Conservation (phyloP, 2,888 invertebrate genomes). For the Mesopsocus fuscifrons region DNA sequence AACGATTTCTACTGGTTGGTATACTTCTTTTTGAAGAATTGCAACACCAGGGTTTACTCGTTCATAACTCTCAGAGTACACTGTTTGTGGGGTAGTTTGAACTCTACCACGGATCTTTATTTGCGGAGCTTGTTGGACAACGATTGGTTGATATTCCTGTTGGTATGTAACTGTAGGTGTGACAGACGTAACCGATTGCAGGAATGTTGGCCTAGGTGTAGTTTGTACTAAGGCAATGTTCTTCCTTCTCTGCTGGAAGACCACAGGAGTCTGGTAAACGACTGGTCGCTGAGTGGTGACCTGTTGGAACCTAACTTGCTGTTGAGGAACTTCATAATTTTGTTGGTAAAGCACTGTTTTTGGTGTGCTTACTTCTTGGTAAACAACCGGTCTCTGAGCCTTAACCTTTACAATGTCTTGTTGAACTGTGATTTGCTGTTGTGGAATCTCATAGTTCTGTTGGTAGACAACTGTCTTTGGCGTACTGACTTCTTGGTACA, state of each 20-base stretch:
- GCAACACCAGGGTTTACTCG: background rate
- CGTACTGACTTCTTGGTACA: constrained; percentile 1
- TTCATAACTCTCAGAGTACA: constrained; percentile 1
- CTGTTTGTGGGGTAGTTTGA: background rate
- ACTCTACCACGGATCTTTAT: background rate
- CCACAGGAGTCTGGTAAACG: background rate
- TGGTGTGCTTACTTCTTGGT: constrained; percentile 2
- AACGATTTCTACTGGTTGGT: background rate
- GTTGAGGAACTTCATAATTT: constrained; percentile 1
- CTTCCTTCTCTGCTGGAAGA: background rate
- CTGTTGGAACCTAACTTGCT: constrained; percentile 7
- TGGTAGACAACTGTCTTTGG: constrained; percentile 7
- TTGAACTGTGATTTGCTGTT: constrained; percentile 9
- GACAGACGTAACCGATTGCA: background rate
- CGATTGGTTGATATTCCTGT: background rate
- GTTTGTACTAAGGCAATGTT: too few species aligned
- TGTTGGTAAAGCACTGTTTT: constrained; percentile 8
- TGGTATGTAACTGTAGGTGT: background rate
- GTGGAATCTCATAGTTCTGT: background rate
- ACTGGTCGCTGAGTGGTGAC: background rate
- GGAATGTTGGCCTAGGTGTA: constrained; percentile 5
- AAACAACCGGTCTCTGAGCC: background rate
- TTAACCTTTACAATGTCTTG: too few species aligned
- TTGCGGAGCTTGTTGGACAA: background rate
- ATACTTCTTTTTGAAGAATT: background rate